Evolutionary conservation across 2,888 invertebrate genomes (phyloP).

Genomic region (Tigriopus californicus): DNA sequence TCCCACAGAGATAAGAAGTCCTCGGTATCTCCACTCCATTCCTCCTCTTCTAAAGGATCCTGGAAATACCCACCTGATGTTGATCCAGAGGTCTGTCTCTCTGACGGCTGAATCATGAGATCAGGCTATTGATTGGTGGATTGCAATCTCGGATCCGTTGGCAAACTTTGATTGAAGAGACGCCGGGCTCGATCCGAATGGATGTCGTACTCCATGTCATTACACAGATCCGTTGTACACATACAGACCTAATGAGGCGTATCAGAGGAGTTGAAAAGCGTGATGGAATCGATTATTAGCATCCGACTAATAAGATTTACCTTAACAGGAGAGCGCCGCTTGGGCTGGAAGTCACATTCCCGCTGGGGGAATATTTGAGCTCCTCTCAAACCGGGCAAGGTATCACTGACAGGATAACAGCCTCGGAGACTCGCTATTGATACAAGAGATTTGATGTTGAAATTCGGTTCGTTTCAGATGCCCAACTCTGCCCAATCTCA

Average conservation of each 20-base stretch:
- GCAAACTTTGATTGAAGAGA: not conserved
- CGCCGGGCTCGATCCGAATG: conserved; percentile 6
- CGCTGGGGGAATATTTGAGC: not conserved
- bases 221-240: conserved; percentile 9
- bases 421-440: not conserved
- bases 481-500: not conserved
- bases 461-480: not conserved
- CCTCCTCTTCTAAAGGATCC: too few species aligned
- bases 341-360: not conserved
- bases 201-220: conserved; percentile 7
- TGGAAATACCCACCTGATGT: too few species aligned
- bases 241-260: not conserved
- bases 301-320: not conserved
- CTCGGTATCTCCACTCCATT: too few species aligned
- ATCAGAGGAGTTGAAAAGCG: too few species aligned
- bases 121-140: too few species aligned
- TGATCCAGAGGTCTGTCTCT: too few species aligned
- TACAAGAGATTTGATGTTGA: not conserved
- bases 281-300: not conserved
- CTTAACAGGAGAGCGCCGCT: conserved; percentile 9
- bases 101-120: too few species aligned
- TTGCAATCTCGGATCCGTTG: too few species aligned
- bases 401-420: not conserved
- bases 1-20: too few species aligned
- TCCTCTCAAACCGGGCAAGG: conserved; percentile 4